phyloP scores from a whole-genome alignment of 2,888 invertebrate genomes.

The Aphodius sticticus region DNA sequence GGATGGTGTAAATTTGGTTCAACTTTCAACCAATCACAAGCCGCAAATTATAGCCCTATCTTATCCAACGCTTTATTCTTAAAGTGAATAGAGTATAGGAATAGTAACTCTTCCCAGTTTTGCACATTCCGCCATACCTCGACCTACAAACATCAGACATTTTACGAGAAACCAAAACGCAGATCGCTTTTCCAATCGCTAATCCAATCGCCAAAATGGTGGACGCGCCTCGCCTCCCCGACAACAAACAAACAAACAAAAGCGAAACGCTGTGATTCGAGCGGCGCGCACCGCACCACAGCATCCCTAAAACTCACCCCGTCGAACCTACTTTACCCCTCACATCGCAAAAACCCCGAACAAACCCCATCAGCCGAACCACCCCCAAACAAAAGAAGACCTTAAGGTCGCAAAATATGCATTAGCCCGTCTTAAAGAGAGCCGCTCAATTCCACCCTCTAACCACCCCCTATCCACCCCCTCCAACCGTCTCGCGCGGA shows the following conservation, averaged over 20 bases:
- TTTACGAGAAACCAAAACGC: too few species aligned
- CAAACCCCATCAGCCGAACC: conserved; percentile 36
- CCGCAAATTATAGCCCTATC: too few species aligned
- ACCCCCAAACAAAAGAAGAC: conserved; percentile 54
- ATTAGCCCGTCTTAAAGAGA: conserved; percentile 57
- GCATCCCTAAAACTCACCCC: neutral
- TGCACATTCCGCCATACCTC: too few species aligned
- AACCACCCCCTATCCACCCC: neutral
- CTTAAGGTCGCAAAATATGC: conserved; percentile 57
- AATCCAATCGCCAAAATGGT: conserved; percentile 11
- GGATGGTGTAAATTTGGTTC: too few species aligned
- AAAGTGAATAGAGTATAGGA: too few species aligned
- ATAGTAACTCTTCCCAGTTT: too few species aligned
- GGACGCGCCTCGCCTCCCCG: neutral
- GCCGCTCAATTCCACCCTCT: conserved; percentile 41
- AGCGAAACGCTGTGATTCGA: neutral
- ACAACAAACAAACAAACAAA: neutral
- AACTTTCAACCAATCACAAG: too few species aligned
- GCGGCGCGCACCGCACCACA: too few species aligned
- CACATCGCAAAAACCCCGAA: conserved; percentile 40
- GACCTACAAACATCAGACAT: too few species aligned
- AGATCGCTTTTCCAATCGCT: too few species aligned
- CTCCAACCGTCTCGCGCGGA: conserved; percentile 28
- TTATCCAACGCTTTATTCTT: too few species aligned
- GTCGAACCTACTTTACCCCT: conserved; percentile 18